These are phyloP conservation scores for Nasonia giraulti DNA, from an alignment of 1,140 invertebrate genomes.

Conservation along the genomic window DNA sequence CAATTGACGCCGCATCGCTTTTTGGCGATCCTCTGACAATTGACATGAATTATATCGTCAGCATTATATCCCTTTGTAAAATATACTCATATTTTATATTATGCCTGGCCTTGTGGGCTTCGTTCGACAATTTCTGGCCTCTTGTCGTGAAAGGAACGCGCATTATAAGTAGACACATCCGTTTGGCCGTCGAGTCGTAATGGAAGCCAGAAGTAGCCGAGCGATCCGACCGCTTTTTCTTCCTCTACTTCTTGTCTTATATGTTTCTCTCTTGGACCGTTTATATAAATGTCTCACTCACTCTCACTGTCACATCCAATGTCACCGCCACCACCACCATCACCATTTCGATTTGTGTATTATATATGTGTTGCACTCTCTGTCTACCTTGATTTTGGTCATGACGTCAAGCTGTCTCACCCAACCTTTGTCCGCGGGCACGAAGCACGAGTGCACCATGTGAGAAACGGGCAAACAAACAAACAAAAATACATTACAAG, in stretches of 20 bases:
- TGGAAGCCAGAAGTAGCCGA: slow-evolving; percentile 52
- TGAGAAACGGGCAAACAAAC: not conserved
- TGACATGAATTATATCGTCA: slow-evolving; percentile 37
- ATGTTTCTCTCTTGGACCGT: slow-evolving; percentile 9
- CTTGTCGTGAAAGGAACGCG: not conserved
- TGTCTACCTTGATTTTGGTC: slow-evolving; percentile 43
- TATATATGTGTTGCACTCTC: slow-evolving; percentile 35
- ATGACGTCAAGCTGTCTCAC: not conserved
- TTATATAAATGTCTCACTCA: slow-evolving; percentile 1
- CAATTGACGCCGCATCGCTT: slow-evolving; percentile 1
- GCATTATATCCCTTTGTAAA: slow-evolving; percentile 59
- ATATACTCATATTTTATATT: slow-evolving; percentile 66
- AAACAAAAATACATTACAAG: slow-evolving; percentile 52
- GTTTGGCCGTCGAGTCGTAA: not conserved
- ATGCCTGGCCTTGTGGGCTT: slow-evolving; percentile 59
- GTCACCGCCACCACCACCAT: not conserved
- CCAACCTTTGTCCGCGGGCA: not conserved
- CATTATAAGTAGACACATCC: too few species aligned
- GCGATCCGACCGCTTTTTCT: slow-evolving; percentile 56
- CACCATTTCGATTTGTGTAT: slow-evolving; percentile 45
- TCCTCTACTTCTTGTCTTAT: slow-evolving; percentile 34
- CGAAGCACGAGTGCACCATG: slow-evolving; percentile 32
- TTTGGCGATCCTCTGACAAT: slow-evolving; percentile 23
- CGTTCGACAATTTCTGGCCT: slow-evolving; percentile 52
- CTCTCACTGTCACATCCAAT: not conserved